These are phyloP conservation scores for Ramazzottius varieornatus DNA, from an alignment of 2,888 invertebrate genomes.

Conservation along the genomic window DNA sequence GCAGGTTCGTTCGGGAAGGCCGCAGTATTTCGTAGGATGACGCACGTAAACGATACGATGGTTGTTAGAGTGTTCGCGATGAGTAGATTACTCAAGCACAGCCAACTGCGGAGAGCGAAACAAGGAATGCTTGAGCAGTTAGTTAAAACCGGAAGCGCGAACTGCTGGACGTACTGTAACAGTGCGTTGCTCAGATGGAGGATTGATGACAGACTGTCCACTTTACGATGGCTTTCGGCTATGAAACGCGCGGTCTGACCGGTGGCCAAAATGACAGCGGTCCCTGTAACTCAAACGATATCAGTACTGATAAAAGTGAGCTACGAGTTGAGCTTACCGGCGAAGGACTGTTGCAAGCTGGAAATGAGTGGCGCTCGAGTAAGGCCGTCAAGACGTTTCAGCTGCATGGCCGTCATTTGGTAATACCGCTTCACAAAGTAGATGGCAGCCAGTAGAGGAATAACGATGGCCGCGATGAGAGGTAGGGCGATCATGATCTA, in stretches of 20 bases:
- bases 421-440: slow-evolving; percentile 9
- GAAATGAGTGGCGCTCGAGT: slow-evolving; percentile 26
- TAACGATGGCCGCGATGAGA: slow-evolving; percentile 8
- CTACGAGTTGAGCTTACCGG: no score
- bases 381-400: slow-evolving; percentile 24
- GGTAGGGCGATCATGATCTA: slow-evolving; percentile 8
- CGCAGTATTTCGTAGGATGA: no score
- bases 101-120: no score
- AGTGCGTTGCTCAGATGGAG: not conserved
- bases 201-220: not conserved
- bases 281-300: no score
- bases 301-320: no score
- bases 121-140: no score
- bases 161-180: not conserved
- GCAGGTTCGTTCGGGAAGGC: no score
- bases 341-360: slow-evolving; percentile 25
- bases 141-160: no score
- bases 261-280: not conserved
- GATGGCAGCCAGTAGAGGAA: slow-evolving; percentile 8
- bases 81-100: no score
- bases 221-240: not conserved
- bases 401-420: slow-evolving; percentile 20
- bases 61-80: no score
- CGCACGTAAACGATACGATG: no score
- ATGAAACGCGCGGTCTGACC: not conserved